phyloP scores from a whole-genome alignment of 2,888 invertebrate species.

The Lepidocyrtinus sp. region DNA sequence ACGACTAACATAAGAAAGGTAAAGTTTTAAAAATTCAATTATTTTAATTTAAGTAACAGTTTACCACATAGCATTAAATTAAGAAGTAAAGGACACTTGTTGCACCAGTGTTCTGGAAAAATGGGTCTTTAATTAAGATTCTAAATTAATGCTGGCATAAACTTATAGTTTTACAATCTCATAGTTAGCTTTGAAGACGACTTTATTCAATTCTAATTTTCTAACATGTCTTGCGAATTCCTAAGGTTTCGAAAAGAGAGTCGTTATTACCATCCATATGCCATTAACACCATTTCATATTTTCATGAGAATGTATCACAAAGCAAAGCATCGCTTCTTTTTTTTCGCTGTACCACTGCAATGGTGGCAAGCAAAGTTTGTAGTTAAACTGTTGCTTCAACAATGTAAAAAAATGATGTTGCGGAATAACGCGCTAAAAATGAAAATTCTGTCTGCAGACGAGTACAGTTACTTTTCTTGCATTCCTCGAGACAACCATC shows the following conservation, averaged over 20 bases:
- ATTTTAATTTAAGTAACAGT: too few species aligned
- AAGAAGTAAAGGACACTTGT: too few species aligned
- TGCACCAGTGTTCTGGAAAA: too few species aligned
- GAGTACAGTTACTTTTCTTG: conserved; percentile 51
- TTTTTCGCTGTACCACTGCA: too few species aligned
- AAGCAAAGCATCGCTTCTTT: too few species aligned
- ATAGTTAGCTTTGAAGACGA: too few species aligned
- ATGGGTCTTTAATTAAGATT: too few species aligned
- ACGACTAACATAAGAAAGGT: not conserved
- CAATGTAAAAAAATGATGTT: conserved; percentile 38
- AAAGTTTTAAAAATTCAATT: too few species aligned
- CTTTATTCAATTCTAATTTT: not conserved
- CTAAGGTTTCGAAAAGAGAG: not conserved
- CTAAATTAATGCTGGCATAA: too few species aligned
- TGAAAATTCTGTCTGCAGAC: conserved; percentile 10
- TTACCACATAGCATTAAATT: too few species aligned
- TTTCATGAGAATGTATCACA: too few species aligned
- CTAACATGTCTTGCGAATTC: not conserved
- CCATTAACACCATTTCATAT: conserved; percentile 59
- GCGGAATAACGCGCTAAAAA: conserved; percentile 29
- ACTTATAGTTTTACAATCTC: not conserved
- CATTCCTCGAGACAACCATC: conserved; percentile 60
- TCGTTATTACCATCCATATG: conserved; percentile 53
- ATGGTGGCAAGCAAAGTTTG: too few species aligned
- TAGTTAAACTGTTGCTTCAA: not conserved